phyloP scores from a whole-genome alignment of 92 coral and sea anemone species.

The Zoanthus sansibaricus region DNA sequence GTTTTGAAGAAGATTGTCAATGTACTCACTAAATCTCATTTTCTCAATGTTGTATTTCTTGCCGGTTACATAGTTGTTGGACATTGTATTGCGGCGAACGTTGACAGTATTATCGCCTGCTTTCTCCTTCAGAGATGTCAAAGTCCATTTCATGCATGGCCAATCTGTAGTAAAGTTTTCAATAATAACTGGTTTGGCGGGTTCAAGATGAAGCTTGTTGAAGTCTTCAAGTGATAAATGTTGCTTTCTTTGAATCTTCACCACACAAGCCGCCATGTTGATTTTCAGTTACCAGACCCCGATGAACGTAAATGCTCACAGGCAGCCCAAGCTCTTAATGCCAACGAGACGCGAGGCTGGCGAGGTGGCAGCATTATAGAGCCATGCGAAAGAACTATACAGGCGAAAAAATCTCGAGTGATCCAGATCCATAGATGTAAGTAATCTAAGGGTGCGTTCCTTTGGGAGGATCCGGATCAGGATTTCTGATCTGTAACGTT shows the following conservation, averaged over 20 bases:
- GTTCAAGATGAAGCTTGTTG: constrained; percentile 37
- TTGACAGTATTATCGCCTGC: constrained; percentile 47
- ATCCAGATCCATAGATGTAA: too few relatives aligned
- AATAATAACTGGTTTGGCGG: constrained; percentile 49
- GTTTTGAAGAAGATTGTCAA: constrained; percentile 40
- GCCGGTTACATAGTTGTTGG: constrained; percentile 46
- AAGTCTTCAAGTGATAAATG: constrained; percentile 53
- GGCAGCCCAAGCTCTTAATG: too few relatives aligned
- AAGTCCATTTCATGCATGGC: constrained; percentile 61
- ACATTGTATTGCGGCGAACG: constrained; percentile 58
- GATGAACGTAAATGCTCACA: too few relatives aligned
- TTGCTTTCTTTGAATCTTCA: constrained; percentile 36
- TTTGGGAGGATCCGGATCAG: too few relatives aligned
- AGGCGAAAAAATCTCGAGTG: too few relatives aligned
- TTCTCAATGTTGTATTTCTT: constrained; percentile 56
- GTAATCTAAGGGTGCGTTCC: too few relatives aligned
- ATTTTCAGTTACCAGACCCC: constrained; percentile 1
- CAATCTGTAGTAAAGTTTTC: constrained; percentile 47
- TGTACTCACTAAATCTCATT: constrained; percentile 42
- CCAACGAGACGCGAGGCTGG: too few relatives aligned
- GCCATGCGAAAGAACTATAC: too few relatives aligned
- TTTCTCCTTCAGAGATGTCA: constrained; percentile 39
- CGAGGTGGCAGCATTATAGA: too few relatives aligned
- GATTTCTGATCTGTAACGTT: too few relatives aligned
- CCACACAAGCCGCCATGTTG: constrained; percentile 23